Conservation (phyloP, 2,797 vertebrate species). For the Rhinoraja longicauda region DNA sequence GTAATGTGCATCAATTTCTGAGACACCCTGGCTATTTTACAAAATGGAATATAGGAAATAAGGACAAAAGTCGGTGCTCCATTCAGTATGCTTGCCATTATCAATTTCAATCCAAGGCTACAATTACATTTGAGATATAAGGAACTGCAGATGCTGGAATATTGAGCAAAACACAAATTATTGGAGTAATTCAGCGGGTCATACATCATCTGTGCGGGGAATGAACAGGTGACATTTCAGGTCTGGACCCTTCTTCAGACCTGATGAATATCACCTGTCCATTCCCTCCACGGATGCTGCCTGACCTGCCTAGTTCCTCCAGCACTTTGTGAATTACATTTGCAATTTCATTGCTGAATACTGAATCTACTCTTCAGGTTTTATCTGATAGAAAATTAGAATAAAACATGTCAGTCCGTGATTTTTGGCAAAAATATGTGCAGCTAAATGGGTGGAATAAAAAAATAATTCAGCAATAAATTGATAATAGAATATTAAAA, state of each 20-base stretch:
- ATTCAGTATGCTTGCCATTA: not conserved
- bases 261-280: too few relatives aligned
- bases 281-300: too few relatives aligned
- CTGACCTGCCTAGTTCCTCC: too few relatives aligned
- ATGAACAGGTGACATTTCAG: too few relatives aligned
- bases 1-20: not conserved
- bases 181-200: too few relatives aligned
- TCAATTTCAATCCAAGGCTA: not conserved
- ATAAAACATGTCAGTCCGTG: not conserved
- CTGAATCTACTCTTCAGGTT: not conserved
- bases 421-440: not conserved
- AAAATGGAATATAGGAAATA: too few relatives aligned
- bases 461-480: not conserved
- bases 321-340: not conserved
- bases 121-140: not conserved
- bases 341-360: constrained; percentile 4
- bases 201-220: too few relatives aligned
- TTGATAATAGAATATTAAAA: not conserved
- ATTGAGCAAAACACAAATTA: too few relatives aligned
- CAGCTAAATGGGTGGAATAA: not conserved
- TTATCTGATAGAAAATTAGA: not conserved
- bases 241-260: too few relatives aligned
- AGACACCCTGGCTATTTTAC: not conserved
- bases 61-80: too few relatives aligned
- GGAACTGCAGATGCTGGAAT: too few relatives aligned